Conservation (phyloP, 2,888 invertebrate genomes). For the Siphlonurus alternatus region DNA sequence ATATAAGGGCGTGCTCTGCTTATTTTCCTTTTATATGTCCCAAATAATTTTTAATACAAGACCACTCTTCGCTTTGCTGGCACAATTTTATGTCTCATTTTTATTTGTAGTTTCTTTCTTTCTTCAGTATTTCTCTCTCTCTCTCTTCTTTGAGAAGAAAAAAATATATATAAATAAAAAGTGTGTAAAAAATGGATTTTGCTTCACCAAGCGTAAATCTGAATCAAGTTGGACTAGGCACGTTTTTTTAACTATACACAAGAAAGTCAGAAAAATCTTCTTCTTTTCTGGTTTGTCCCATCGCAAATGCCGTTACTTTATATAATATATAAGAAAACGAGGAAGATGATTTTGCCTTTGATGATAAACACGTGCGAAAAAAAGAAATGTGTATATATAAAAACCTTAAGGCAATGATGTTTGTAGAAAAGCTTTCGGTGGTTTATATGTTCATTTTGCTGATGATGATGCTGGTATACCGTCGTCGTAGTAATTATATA, state of each 20-base stretch:
- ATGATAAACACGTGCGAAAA: not conserved
- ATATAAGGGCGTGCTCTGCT: not conserved
- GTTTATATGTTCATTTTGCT: not conserved
- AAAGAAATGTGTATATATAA: not conserved
- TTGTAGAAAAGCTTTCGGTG: not conserved
- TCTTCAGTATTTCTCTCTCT: too few species aligned
- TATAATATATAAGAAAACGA: not conserved
- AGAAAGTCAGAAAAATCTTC: not conserved
- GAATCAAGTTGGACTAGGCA: not conserved
- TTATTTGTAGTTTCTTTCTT: too few species aligned
- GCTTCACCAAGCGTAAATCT: not conserved
- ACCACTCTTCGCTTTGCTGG: not conserved
- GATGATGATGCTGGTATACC: too few species aligned
- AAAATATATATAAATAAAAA: too few species aligned
- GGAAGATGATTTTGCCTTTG: not conserved
- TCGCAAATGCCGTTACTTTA: not conserved
- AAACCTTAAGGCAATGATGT: not conserved
- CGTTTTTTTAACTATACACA: not conserved
- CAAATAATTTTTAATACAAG: not conserved
- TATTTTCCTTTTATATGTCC: not conserved
- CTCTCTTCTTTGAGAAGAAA: not conserved
- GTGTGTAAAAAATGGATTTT: not conserved
- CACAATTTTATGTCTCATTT: not conserved
- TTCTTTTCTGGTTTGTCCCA: not conserved
- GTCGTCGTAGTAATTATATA: not conserved